phyloP scores from a whole-genome alignment of 2,113 vertebrate genomes.

The Caranx ignobilis region DNA sequence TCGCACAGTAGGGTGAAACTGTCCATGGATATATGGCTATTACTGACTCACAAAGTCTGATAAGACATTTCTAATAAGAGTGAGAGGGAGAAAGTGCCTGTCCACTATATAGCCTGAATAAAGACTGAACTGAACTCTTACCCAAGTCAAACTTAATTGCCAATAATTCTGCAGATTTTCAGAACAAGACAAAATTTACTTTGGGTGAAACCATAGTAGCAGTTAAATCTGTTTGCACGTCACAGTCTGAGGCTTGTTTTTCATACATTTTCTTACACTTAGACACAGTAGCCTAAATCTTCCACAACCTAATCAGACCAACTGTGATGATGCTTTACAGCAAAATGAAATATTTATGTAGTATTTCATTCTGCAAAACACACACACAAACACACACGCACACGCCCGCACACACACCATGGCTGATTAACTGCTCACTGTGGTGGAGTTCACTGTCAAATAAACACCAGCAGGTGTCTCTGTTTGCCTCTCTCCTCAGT shows the following conservation, averaged over 20 bases:
- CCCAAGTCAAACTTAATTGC: too few species aligned
- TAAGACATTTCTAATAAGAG: too few species aligned
- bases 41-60: not conserved
- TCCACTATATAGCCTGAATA: too few species aligned
- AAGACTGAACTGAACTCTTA: too few species aligned
- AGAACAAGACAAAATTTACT: too few species aligned
- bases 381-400: slow-evolving; percentile 8
- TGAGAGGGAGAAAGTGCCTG: not conserved
- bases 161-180: too few species aligned
- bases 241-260: too few species aligned
- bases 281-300: not conserved
- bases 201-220: too few species aligned
- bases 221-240: too few species aligned
- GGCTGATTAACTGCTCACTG: slow-evolving; percentile 41
- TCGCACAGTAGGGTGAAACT: too few species aligned
- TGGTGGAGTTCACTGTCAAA: slow-evolving; percentile 23
- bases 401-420: not conserved
- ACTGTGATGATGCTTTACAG: not conserved
- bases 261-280: too few species aligned
- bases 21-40: not conserved
- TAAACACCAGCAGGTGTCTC: slow-evolving; percentile 73
- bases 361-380: not conserved
- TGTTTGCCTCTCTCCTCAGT: slow-evolving; percentile 33
- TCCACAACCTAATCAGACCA: not conserved
- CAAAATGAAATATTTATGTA: too few species aligned